Evolutionary conservation across 2,888 invertebrate genomes (phyloP).

Genomic region (Pandemis corylana): DNA sequence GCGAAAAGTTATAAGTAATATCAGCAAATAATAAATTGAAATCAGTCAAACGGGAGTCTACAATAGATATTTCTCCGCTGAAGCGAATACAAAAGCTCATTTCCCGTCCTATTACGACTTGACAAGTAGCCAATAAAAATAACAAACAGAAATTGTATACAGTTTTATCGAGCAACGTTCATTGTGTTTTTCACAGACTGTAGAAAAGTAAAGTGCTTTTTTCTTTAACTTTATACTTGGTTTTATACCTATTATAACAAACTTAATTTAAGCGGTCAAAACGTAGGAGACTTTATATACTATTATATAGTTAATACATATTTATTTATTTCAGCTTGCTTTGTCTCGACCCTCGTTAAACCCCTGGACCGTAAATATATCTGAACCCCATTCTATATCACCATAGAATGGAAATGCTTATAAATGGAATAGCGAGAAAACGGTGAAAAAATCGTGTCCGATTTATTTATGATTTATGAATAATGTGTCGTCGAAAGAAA

Average conservation of each 20-base stretch:
- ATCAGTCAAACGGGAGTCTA: conserved; percentile 27
- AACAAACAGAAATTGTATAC: conserved; percentile 38
- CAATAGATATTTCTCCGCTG: conserved; percentile 38
- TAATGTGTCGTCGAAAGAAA: conserved; percentile 32
- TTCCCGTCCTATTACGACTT: conserved; percentile 42
- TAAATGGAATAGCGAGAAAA: conserved; percentile 14
- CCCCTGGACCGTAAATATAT: conserved; percentile 14
- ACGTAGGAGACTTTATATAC: neutral
- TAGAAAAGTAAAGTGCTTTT: conserved; percentile 12
- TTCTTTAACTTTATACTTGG: neutral
- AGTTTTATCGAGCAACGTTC: conserved; percentile 31
- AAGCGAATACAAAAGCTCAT: conserved; percentile 40
- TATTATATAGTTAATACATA: neutral
- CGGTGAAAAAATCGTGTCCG: conserved; percentile 14
- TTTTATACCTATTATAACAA: neutral
- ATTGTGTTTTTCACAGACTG: conserved; percentile 27
- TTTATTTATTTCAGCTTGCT: conserved; percentile 6
- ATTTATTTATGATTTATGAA: conserved; percentile 41
- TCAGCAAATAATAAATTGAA: conserved; percentile 27
- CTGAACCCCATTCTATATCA: conserved; percentile 12
- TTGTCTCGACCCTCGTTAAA: conserved; percentile 12
- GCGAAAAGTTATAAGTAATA: neutral
- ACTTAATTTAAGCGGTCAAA: neutral
- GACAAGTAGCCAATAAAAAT: conserved; percentile 44
- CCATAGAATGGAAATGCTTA: conserved; percentile 8